phyloP scores from a whole-genome alignment of 2,113 vertebrate genomes.

The Prinia subflava region DNA sequence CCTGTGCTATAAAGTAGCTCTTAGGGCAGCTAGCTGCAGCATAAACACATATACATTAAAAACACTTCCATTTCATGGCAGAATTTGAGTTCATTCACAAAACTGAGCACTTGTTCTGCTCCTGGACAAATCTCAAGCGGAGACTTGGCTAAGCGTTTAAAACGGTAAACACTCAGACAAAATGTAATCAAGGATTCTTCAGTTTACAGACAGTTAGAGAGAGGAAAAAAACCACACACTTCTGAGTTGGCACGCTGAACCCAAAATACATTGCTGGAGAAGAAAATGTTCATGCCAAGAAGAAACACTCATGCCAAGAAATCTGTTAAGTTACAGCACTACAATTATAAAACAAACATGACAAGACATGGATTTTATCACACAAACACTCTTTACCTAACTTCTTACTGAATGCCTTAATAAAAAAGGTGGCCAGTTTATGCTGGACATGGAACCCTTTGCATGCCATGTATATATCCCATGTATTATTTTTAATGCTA shows the following conservation, averaged over 20 bases:
- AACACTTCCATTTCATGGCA: not conserved
- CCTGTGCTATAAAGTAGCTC: not conserved
- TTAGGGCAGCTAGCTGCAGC: not conserved
- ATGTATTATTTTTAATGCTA: not conserved
- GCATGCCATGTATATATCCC: not conserved
- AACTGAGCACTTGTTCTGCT: not conserved
- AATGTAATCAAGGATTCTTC: not conserved
- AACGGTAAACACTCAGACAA: not conserved
- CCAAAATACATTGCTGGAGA: not conserved
- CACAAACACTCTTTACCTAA: not conserved
- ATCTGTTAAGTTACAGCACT: not conserved
- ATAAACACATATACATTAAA: not conserved
- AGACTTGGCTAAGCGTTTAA: not conserved
- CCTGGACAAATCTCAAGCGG: not conserved
- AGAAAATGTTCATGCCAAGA: not conserved
- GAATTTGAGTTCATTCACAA: not conserved
- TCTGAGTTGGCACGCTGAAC: slow-evolving; percentile 14
- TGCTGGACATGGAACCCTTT: not conserved
- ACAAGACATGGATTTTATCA: not conserved
- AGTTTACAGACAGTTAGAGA: not conserved
- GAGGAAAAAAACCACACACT: not conserved
- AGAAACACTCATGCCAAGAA: not conserved
- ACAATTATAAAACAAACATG: not conserved
- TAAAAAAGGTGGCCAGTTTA: not conserved
- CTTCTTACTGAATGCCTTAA: not conserved